Conservation (phyloP, 2,113 vertebrate genomes). For the Chaenocephalus aceratus region DNA sequence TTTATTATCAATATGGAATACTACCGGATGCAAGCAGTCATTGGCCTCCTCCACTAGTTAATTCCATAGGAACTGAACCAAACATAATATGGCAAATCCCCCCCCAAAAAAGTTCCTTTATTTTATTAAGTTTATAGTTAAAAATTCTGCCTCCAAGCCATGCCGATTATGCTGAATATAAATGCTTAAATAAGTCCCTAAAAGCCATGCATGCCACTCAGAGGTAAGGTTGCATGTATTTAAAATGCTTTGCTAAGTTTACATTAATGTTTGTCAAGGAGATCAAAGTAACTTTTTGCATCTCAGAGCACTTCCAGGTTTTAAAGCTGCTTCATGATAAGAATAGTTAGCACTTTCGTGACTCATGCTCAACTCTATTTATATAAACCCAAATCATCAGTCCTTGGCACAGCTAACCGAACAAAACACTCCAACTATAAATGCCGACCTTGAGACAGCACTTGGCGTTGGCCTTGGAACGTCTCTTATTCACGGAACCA, state of each 20-base stretch:
- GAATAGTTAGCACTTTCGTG: background rate
- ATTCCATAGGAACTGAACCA: no score
- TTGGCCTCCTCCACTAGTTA: background rate
- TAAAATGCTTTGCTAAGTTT: background rate
- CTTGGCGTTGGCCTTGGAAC: constrained; percentile 35
- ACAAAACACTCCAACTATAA: constrained; percentile 38
- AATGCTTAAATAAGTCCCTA: background rate
- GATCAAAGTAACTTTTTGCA: background rate
- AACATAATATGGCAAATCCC: no score
- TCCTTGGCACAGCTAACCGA: constrained; percentile 15
- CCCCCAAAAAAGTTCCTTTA: no score
- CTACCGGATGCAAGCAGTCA: background rate
- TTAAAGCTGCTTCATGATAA: background rate
- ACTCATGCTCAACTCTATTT: constrained; percentile 3
- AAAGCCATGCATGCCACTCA: background rate
- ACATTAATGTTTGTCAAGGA: background rate
- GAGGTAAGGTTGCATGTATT: background rate
- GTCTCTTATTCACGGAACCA: constrained; percentile 18
- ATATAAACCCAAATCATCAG: constrained; percentile 22
- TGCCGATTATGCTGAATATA: background rate
- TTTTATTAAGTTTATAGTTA: no score
- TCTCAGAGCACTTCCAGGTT: background rate
- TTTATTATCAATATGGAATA: background rate
- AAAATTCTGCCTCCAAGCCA: background rate
- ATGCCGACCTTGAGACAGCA: constrained; percentile 30